Conservation (phyloP, 2,113 vertebrate genomes). For the Rattus rattus region DNA sequence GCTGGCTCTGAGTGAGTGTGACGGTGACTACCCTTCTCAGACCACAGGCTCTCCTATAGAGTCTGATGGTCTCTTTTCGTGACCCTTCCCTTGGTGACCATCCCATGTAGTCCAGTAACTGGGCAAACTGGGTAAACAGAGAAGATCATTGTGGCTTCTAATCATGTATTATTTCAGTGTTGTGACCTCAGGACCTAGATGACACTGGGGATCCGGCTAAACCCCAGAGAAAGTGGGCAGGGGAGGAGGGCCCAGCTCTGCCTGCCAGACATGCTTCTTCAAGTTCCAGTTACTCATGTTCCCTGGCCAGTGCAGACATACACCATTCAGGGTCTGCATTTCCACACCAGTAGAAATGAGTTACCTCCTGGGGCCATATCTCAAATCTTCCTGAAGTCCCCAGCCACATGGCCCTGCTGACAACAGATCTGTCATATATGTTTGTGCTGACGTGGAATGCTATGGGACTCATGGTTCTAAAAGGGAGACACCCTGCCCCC, state of each 20-base stretch:
- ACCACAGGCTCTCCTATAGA: not conserved
- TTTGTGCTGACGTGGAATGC: fast-evolving
- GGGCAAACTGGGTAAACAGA: not conserved
- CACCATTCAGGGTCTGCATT: not conserved
- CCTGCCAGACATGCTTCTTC: not conserved
- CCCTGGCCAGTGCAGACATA: not conserved
- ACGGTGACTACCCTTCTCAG: not conserved
- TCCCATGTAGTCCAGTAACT: not conserved
- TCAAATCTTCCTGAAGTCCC: not conserved
- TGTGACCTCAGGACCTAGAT: not conserved
- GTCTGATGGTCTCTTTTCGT: not conserved
- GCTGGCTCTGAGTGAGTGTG: not conserved
- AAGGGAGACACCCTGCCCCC: not conserved
- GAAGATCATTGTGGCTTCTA: no score
- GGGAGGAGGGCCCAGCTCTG: not conserved
- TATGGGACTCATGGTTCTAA: fast-evolving
- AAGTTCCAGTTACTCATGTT: not conserved
- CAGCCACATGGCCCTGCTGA: not conserved
- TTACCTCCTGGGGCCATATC: not conserved
- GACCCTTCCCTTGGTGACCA: not conserved
- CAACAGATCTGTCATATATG: not conserved
- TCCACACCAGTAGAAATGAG: not conserved
- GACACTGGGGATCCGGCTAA: not conserved
- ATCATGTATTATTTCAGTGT: no score
- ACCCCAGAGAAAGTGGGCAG: not conserved